A percentile compares a stretch with the other conserved stretches of the same genome.
Evolutionary conservation across 2,113 vertebrate species (phyloP).

Genomic region (Sturnira hondurensis): DNA sequence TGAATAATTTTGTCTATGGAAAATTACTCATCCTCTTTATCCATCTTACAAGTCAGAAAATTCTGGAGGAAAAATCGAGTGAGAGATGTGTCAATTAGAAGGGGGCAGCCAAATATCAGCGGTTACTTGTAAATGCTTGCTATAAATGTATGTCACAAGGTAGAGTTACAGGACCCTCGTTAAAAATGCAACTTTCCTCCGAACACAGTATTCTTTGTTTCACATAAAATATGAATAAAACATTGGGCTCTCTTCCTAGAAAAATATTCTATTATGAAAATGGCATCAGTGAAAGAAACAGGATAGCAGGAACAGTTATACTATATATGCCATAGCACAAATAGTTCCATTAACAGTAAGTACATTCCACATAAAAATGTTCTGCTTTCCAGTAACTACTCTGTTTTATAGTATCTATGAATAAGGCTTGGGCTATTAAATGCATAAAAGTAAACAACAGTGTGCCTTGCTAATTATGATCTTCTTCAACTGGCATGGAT

Average conservation of each 20-base stretch:
- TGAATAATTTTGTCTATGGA: not conserved
- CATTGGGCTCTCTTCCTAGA: conserved; percentile 28
- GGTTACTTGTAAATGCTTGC: not conserved
- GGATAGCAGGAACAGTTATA: not conserved
- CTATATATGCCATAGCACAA: not conserved
- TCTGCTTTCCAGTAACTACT: not conserved
- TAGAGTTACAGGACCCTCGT: not conserved
- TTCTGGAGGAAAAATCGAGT: not conserved
- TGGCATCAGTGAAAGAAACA: not conserved
- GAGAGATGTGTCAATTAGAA: not conserved
- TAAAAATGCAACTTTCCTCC: not conserved
- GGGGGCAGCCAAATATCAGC: not conserved
- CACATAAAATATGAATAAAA: conserved; percentile 48
- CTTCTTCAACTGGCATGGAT: not conserved
- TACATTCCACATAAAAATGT: conserved; percentile 25
- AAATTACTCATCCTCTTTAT: not conserved
- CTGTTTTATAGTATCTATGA: not conserved
- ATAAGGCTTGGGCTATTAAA: not conserved
- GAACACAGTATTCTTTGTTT: not conserved
- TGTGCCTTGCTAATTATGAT: not conserved
- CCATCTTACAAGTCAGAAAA: not conserved
- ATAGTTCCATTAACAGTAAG: conserved; percentile 45
- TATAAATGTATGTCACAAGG: not conserved
- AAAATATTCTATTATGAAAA: conserved; percentile 52
- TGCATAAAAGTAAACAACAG: not conserved